Percentiles rank a stretch among this genome's conserved stretches.
Conservation (phyloP, 2,888 invertebrate species). For the Caenorhabditis imperialis region DNA sequence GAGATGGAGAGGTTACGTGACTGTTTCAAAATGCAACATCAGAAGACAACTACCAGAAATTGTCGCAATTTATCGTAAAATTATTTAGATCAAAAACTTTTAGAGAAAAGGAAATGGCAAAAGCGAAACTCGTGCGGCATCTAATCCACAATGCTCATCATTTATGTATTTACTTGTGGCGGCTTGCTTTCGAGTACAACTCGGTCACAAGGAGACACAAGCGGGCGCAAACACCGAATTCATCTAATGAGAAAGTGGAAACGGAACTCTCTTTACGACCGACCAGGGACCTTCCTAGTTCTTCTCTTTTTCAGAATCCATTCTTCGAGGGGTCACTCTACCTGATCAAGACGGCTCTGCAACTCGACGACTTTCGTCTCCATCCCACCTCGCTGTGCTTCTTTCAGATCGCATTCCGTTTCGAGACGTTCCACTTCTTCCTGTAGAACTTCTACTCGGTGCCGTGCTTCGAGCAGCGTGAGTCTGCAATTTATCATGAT, state of each 20-base stretch:
- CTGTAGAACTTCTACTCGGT: constrained; percentile 63
- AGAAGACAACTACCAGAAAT: too few relatives aligned
- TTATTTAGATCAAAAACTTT: too few relatives aligned
- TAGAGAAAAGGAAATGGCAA: neutral
- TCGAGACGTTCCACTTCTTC: constrained; percentile 65
- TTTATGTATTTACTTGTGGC: constrained; percentile 50
- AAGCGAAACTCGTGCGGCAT: constrained; percentile 19
- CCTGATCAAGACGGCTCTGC: constrained; percentile 51
- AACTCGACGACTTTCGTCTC: constrained; percentile 50
- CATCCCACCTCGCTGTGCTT: constrained; percentile 57
- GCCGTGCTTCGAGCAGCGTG: constrained; percentile 53
- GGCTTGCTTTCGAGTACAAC: neutral
- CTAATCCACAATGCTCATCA: constrained; percentile 40
- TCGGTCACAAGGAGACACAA: too few relatives aligned
- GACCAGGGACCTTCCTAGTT: constrained; percentile 8
- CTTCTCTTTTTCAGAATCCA: neutral
- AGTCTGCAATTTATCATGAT: constrained; percentile 30
- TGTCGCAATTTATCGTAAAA: too few relatives aligned
- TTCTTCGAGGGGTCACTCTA: neutral
- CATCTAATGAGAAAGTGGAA: constrained; percentile 38
- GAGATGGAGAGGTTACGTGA: too few relatives aligned
- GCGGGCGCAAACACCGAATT: constrained; percentile 30
- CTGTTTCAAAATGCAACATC: neutral
- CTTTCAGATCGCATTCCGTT: constrained; percentile 61
- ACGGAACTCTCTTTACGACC: constrained; percentile 26